phyloP scores from a whole-genome alignment of 1,140 invertebrate species.

The Antheraea mylitta region DNA sequence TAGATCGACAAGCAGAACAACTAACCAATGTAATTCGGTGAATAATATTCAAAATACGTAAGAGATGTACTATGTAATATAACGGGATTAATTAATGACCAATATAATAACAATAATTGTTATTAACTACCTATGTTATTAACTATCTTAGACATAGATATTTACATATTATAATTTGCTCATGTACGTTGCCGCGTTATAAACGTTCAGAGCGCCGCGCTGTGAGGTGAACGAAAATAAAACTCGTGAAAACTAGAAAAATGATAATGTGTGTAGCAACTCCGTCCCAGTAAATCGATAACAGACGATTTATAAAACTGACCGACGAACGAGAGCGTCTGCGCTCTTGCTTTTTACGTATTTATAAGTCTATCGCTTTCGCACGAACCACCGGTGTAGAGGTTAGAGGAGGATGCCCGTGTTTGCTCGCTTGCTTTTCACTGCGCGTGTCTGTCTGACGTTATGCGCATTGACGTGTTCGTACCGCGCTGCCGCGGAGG shows the following conservation, averaged over 20 bases:
- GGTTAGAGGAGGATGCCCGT: slow-evolving; percentile 49
- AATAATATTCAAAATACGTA: no score
- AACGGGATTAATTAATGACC: no score
- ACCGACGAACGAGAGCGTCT: slow-evolving; percentile 42
- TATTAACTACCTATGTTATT: no score
- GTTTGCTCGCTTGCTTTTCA: slow-evolving; percentile 49
- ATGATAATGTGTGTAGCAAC: slow-evolving; percentile 11
- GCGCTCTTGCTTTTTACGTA: slow-evolving; percentile 66
- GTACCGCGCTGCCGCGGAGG: slow-evolving; percentile 42
- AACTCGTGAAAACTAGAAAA: slow-evolving; percentile 23
- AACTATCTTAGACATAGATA: no score
- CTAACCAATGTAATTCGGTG: no score
- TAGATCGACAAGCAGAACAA: no score
- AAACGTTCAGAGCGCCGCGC: background rate
- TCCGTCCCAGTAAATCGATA: slow-evolving; percentile 45
- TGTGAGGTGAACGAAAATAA: slow-evolving; percentile 25
- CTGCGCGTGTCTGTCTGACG: slow-evolving; percentile 67
- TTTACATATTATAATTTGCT: no score
- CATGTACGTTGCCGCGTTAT: no score
- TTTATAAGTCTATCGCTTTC: slow-evolving; percentile 36
- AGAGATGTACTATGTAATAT: no score
- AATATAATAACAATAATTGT: no score
- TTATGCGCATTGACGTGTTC: slow-evolving; percentile 56
- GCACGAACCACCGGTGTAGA: slow-evolving; percentile 13
- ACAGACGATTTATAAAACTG: slow-evolving; percentile 45